These are phyloP conservation scores for Prorops nasuta DNA, from an alignment of 1,140 invertebrate species.

Conservation along the genomic window DNA sequence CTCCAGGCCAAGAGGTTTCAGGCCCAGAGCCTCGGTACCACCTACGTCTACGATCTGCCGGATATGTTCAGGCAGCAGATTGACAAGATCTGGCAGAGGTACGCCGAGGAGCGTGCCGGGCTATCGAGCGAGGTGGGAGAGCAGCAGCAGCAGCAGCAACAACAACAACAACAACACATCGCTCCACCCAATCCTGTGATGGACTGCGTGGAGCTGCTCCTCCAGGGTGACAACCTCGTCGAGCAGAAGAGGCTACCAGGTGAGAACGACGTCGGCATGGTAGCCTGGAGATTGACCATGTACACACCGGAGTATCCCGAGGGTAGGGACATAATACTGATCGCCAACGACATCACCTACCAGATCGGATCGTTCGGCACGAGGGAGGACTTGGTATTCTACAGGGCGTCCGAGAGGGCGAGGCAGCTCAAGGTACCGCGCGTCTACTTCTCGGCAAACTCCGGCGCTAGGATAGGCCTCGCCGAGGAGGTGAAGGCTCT, in stretches of 20 bases:
- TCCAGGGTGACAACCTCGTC: slow-evolving; percentile 76
- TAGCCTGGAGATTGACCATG: slow-evolving; percentile 92
- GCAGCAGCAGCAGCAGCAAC: no score
- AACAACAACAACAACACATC: slow-evolving; percentile 45
- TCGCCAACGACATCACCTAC: slow-evolving; percentile 95
- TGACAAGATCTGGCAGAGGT: slow-evolving; percentile 80
- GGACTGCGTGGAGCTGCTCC: slow-evolving; percentile 80
- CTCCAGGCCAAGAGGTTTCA: slow-evolving; percentile 96
- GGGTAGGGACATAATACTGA: slow-evolving; percentile 93
- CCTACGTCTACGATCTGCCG: slow-evolving; percentile 96
- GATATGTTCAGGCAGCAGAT: slow-evolving; percentile 95
- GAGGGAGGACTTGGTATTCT: slow-evolving; percentile 90
- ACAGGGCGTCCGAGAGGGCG: slow-evolving; percentile 85
- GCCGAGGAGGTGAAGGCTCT: slow-evolving; percentile 95
- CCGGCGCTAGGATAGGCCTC: slow-evolving; percentile 94
- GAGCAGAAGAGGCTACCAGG: slow-evolving; percentile 91
- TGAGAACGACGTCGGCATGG: slow-evolving; percentile 97
- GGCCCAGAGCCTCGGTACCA: slow-evolving; percentile 93
- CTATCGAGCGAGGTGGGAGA: no score
- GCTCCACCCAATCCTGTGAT: slow-evolving; percentile 69
- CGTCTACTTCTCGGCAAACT: slow-evolving; percentile 94
- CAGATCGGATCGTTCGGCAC: slow-evolving; percentile 97
- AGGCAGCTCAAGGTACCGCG: slow-evolving; percentile 84
- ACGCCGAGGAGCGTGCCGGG: slow-evolving; percentile 65
- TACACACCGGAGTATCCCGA: slow-evolving; percentile 93